Percentiles rank a stretch among this genome's conserved stretches.
Conservation (phyloP, 1,140 invertebrate genomes). For the Camponotus floridanus region DNA sequence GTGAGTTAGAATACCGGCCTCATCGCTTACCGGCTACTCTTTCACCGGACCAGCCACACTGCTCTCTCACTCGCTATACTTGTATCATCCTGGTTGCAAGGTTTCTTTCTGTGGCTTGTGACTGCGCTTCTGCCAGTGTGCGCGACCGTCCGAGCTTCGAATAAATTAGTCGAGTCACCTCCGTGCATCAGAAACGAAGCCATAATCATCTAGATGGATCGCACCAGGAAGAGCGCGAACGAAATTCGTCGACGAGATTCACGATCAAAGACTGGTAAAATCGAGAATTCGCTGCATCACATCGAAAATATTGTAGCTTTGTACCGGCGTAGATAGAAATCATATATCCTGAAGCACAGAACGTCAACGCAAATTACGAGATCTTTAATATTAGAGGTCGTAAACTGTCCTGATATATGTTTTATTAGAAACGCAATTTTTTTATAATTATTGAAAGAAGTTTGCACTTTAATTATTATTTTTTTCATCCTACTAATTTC, state of each 20-base stretch:
- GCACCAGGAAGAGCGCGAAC: no score
- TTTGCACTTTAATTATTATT: not conserved
- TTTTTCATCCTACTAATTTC: no score
- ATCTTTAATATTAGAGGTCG: constrained; percentile 20
- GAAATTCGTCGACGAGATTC: not conserved
- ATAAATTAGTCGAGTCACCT: constrained; percentile 82
- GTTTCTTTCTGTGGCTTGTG: constrained; percentile 19
- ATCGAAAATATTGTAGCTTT: constrained; percentile 31
- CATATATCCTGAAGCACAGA: not conserved
- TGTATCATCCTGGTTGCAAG: not conserved
- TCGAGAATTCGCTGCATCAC: constrained; percentile 14
- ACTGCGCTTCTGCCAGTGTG: constrained; percentile 23
- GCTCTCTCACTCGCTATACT: constrained; percentile 52
- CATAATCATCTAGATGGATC: constrained; percentile 54
- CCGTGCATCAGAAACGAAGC: constrained; percentile 66
- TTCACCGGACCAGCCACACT: constrained; percentile 29
- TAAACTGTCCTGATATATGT: not conserved
- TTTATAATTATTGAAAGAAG: not conserved
- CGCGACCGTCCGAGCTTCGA: constrained; percentile 65
- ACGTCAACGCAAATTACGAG: not conserved
- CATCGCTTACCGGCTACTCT: constrained; percentile 37
- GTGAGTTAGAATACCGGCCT: constrained; percentile 43
- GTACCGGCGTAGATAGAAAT: constrained; percentile 24
- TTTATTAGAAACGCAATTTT: not conserved
- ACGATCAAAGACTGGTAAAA: constrained; percentile 35